Conservation (phyloP, 2,888 invertebrate genomes). For the Lasioglossum oenotherae region DNA sequence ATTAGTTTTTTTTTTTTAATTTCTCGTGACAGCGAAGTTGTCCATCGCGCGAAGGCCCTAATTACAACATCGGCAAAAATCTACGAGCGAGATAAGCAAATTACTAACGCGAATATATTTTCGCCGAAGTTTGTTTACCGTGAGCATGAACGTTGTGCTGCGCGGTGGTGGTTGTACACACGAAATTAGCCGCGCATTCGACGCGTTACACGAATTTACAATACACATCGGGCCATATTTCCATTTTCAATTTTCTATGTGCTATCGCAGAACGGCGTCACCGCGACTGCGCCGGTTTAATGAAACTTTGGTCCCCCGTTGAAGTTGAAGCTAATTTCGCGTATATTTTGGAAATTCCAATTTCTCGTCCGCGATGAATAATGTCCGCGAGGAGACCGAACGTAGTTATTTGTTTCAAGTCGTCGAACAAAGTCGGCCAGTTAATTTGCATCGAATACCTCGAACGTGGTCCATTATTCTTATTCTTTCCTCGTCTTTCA, state of each 20-base stretch:
- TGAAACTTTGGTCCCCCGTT: neutral
- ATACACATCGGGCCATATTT: neutral
- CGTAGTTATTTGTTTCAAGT: constrained; percentile 20
- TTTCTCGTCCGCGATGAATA: constrained; percentile 24
- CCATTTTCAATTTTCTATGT: constrained; percentile 30
- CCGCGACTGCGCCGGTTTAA: neutral
- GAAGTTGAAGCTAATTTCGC: neutral
- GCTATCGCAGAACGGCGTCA: neutral
- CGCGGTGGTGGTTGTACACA: neutral
- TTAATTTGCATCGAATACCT: constrained; percentile 14
- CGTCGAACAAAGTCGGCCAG: neutral
- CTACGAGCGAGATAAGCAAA: neutral
- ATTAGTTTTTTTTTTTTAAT: neutral
- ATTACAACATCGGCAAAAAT: neutral
- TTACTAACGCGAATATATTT: neutral
- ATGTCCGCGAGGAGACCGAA: neutral
- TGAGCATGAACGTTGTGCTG: neutral
- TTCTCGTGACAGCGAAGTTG: neutral
- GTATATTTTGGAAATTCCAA: constrained; percentile 33
- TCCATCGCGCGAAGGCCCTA: neutral
- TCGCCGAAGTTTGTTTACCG: neutral
- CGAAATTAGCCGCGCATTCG: neutral
- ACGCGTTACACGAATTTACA: constrained; percentile 6
- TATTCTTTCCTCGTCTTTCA: neutral
- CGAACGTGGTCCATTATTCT: neutral